Conservation (phyloP, 2,797 vertebrate species). For the Takifugu rubripes region DNA sequence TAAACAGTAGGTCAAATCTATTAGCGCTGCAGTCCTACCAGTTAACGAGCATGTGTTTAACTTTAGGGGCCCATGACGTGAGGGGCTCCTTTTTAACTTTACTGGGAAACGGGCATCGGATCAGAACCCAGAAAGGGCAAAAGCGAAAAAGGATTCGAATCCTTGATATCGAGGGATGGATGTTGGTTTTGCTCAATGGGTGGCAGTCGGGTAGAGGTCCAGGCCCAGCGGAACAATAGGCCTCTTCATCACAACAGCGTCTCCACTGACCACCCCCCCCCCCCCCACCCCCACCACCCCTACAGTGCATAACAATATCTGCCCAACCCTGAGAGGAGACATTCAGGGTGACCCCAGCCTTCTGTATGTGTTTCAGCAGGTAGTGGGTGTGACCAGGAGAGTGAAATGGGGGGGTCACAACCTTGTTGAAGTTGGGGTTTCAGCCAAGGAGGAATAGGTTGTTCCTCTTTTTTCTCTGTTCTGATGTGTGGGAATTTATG, state of each 20-base stretch:
- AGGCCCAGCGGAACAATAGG: slow-evolving; percentile 61
- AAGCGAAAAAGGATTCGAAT: background rate
- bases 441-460: background rate
- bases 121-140: background rate
- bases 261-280: slow-evolving; percentile 66
- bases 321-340: slow-evolving; percentile 51
- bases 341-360: slow-evolving; percentile 27
- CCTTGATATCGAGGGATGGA: slow-evolving; percentile 16
- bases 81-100: too few species aligned
- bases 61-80: background rate
- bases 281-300: slow-evolving; percentile 16
- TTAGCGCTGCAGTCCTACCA: background rate
- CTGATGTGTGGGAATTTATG: slow-evolving; percentile 38
- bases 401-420: background rate
- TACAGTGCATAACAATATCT: slow-evolving; percentile 70
- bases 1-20: background rate
- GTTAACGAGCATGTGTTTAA: background rate
- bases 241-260: slow-evolving; percentile 73
- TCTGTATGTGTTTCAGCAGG: slow-evolving; percentile 16
- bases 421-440: slow-evolving; percentile 16
- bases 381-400: slow-evolving; percentile 23
- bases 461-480: background rate
- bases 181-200: slow-evolving; percentile 54
- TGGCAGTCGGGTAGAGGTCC: slow-evolving; percentile 37
- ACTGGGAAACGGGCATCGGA: too few species aligned